Conservation (phyloP, 2,113 vertebrate genomes). For the Phycodurus eques region DNA sequence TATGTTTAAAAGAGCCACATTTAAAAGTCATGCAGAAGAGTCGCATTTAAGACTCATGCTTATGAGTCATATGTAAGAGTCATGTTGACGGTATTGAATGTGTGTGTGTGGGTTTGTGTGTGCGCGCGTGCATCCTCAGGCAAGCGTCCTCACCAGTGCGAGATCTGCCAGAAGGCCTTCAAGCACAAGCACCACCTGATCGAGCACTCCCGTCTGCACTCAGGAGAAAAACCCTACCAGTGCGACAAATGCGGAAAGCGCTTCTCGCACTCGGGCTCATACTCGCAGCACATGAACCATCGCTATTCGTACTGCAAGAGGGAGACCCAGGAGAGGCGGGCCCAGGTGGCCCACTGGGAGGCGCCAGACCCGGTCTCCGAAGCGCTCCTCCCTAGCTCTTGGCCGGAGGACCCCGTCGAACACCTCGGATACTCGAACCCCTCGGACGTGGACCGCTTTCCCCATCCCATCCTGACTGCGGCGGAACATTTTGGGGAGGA, state of each 20-base stretch:
- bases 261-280: constrained; percentile 98
- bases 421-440: constrained; percentile 93
- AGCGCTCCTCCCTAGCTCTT: constrained; percentile 95
- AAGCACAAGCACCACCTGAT: constrained; percentile 99
- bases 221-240: constrained; percentile 98
- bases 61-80: neutral
- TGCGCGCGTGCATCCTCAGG: constrained; percentile 70
- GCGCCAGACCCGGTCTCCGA: constrained; percentile 93
- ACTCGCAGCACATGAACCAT: constrained; percentile 99
- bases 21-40: too few relatives aligned
- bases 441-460: constrained; percentile 67
- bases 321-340: constrained; percentile 89
- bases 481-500: neutral
- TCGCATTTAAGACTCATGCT: too few relatives aligned
- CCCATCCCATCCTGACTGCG: neutral
- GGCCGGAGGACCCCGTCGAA: constrained; percentile 88
- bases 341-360: constrained; percentile 86
- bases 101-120: neutral
- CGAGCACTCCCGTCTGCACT: constrained; percentile 97
- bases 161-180: constrained; percentile 99
- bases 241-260: constrained; percentile 98
- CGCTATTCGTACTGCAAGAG: constrained; percentile 99
- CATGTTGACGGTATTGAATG: neutral
- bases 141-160: constrained; percentile 98
- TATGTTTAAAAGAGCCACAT: too few relatives aligned